phyloP scores from a whole-genome alignment of 2,113 vertebrate genomes.

The Leptosomus discolor region DNA sequence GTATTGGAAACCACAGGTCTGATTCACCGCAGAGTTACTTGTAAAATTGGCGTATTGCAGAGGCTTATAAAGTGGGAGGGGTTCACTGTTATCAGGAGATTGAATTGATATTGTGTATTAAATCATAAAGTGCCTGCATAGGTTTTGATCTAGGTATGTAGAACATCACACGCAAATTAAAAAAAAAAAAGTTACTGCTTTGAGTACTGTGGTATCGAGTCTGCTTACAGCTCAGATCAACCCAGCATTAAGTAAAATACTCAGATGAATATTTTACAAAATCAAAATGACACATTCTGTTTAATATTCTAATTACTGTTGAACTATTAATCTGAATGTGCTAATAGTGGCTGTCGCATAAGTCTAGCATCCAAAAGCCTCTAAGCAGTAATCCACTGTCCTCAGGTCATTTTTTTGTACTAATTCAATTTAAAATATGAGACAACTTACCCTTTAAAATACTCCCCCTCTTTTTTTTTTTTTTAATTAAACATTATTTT shows the following conservation, averaged over 20 bases:
- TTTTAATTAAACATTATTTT: constrained; percentile 61
- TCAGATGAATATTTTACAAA: constrained; percentile 23
- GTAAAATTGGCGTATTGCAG: background rate
- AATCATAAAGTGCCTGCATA: background rate
- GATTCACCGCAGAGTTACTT: background rate
- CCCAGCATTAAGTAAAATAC: background rate
- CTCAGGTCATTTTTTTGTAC: constrained; percentile 23
- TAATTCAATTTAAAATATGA: constrained; percentile 44
- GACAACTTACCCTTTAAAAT: constrained; percentile 46
- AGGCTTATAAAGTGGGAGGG: background rate
- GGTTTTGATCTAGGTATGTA: constrained; percentile 5
- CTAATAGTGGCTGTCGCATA: background rate
- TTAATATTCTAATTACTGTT: constrained; percentile 54
- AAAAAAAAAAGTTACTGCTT: background rate
- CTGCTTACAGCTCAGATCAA: constrained; percentile 12
- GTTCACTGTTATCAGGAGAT: background rate
- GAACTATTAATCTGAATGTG: constrained; percentile 34
- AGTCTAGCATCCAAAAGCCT: constrained; percentile 23
- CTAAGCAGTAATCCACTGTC: background rate
- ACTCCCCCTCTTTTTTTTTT: background rate
- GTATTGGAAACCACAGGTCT: background rate
- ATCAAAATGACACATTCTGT: constrained; percentile 19
- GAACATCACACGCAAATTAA: background rate
- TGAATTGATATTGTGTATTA: background rate
- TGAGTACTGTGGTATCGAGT: background rate